Conservation (phyloP, 23 tunicate genomes). For the Trididemnum clinides region DNA sequence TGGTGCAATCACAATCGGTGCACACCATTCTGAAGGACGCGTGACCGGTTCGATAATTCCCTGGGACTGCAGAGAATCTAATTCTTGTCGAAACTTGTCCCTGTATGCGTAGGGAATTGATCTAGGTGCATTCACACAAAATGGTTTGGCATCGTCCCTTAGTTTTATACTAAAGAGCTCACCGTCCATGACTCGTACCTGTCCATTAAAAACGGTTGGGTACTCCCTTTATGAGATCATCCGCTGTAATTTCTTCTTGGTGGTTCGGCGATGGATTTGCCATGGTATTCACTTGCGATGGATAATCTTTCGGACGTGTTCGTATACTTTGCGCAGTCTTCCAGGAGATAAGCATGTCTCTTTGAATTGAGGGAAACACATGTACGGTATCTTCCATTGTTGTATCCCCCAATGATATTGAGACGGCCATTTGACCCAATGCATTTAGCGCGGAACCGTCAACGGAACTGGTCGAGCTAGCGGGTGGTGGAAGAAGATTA, state of each 20-base stretch:
- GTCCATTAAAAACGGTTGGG: not conserved
- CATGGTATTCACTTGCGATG: not conserved
- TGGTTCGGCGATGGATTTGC: no score
- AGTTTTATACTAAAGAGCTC: not conserved
- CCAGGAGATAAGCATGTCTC: not conserved
- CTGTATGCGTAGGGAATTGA: no score
- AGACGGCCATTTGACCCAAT: not conserved
- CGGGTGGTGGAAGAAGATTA: not conserved
- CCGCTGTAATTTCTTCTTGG: not conserved
- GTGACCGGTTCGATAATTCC: not conserved
- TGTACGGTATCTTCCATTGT: not conserved
- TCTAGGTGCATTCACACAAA: no score
- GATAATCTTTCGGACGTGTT: not conserved
- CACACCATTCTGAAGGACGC: not conserved
- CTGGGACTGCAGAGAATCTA: not conserved
- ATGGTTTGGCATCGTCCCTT: no score
- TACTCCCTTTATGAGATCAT: not conserved
- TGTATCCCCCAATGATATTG: not conserved
- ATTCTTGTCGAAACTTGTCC: no score
- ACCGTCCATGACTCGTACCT: not conserved
- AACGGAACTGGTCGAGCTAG: not conserved
- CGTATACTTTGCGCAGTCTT: not conserved
- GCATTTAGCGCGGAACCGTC: not conserved
- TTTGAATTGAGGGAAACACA: not conserved
- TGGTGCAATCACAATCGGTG: not conserved